Conservation (phyloP, 2,113 vertebrate genomes). For the Notarius quadriscutis region DNA sequence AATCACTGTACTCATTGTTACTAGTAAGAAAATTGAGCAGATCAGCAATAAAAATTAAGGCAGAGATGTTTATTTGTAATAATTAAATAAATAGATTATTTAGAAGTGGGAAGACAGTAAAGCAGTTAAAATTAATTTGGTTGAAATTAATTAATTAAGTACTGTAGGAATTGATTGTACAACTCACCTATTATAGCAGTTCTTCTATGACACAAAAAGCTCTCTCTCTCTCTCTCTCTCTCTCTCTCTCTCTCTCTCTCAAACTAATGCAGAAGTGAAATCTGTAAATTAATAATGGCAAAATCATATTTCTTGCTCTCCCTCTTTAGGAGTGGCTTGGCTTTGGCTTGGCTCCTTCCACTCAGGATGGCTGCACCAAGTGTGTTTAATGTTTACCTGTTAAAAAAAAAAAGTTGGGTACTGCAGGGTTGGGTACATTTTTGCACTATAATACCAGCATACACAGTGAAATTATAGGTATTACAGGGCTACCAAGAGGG, state of each 20-base stretch:
- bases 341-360: not conserved
- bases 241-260: not conserved
- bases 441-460: not conserved
- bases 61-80: not conserved
- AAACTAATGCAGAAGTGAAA: not conserved
- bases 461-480: not conserved
- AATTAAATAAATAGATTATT: not conserved
- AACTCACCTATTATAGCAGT: not conserved
- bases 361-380: not conserved
- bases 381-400: constrained; percentile 14
- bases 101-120: not conserved
- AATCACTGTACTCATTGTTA: not conserved
- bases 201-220: not conserved
- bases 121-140: not conserved
- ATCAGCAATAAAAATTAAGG: not conserved
- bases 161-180: not conserved
- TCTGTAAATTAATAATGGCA: not conserved
- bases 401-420: not conserved
- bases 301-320: not conserved
- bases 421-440: constrained; percentile 8
- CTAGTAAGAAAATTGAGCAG: not conserved
- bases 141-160: not conserved
- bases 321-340: not conserved
- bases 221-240: no score
- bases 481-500: not conserved